Evolutionary conservation across 2,797 vertebrate species (phyloP), one percentile per base, ranked within the genome.

Genomic region (Dryobates pubescens): DNA sequence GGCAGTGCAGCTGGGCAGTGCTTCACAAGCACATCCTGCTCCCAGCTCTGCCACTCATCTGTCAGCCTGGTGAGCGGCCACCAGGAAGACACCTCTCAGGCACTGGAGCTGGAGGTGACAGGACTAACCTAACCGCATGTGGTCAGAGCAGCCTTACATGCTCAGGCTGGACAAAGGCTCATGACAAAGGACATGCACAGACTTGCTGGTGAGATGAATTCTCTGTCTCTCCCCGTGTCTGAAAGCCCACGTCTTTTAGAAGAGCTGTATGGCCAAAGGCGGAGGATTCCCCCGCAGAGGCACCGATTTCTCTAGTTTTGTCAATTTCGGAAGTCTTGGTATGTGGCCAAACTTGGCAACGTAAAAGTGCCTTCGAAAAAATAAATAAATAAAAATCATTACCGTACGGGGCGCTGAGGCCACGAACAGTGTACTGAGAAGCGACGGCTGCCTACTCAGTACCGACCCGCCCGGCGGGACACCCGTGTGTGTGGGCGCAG

Each of bases 311-410:
- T 9, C 30, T 3, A 34, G 1, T 0, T 26, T 11, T 0, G 30
- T 51, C 32, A 1, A 3, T 0, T 8, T 1, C 68, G 7, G 30
- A 2, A 34, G 1, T 0, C 23, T 11, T 0, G 30, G 8, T 6
- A 32, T 16, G 3, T 1, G 20, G 22, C 13, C 76, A 17, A 13
- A 72, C 41, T 11, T 1, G 45, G 54, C 0, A 24, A 75, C 49
- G 38, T 3, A 4, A 3, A 30, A 41, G 27, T 6, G 29, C 13
- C 16, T 29, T 17, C 58, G 5, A 16, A 13, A 18, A 17, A 23
- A 24, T n/a, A n/a, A n/a, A n/a, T n/a, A n/a, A n/a, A n/a, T 15
- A 13, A 4, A 6, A 20, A 15, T 3, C 8, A 13, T 5, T 24
- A 2, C 62, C 29, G 41, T 2, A 9, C 7, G 9, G 41, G 6